Evolutionary conservation across 2,113 vertebrate species (phyloP).

Genomic region (Triplophysa dalaica): DNA sequence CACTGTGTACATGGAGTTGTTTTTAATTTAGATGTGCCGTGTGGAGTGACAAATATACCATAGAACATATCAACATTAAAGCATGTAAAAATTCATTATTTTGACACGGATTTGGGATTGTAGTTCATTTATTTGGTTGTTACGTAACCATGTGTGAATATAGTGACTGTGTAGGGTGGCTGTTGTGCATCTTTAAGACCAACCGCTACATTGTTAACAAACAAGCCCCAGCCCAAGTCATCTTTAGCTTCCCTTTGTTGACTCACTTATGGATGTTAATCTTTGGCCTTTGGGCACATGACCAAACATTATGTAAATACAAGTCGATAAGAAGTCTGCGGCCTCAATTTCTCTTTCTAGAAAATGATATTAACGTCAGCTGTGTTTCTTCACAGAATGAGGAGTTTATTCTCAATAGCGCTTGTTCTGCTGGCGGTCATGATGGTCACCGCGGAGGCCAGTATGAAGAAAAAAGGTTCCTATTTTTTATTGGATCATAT

Average conservation of each 20-base stretch:
- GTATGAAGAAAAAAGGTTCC: constrained; percentile 77
- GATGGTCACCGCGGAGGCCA: constrained; percentile 75
- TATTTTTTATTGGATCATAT: not conserved
- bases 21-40: not conserved
- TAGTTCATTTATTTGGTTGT: too few species aligned
- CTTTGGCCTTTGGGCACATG: not conserved
- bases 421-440: constrained; percentile 77
- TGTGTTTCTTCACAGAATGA: constrained; percentile 76
- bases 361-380: not conserved
- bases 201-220: not conserved
- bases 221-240: not conserved
- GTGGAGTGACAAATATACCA: too few species aligned
- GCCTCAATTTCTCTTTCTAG: too few species aligned
- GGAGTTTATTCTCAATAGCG: constrained; percentile 68
- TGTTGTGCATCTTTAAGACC: not conserved
- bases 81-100: too few species aligned
- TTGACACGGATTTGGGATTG: too few species aligned
- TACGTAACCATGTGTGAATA: not conserved
- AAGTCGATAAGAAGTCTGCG: too few species aligned
- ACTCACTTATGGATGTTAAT: not conserved
- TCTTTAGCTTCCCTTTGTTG: not conserved
- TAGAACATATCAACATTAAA: too few species aligned
- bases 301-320: too few species aligned
- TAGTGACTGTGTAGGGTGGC: not conserved
- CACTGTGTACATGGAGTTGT: constrained; percentile 10